Percentiles rank a stretch among this genome's conserved stretches.
Conservation (phyloP, 2,888 invertebrate genomes). For the Prionchulus punctatus region DNA sequence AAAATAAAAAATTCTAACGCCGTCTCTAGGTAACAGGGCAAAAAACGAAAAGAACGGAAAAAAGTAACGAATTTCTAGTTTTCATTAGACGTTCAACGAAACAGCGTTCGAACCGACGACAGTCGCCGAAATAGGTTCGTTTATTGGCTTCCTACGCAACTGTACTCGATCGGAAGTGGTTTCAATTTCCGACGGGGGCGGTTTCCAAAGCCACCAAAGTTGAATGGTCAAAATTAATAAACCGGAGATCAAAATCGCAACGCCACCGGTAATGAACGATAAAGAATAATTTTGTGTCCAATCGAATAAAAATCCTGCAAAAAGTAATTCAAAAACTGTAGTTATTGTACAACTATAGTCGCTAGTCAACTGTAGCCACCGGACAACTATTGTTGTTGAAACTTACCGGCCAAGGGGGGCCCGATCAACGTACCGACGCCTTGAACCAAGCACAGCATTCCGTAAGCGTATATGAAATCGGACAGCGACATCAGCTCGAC, state of each 20-base stretch:
- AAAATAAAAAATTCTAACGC: too few species aligned
- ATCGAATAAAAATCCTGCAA: slow-evolving; percentile 17
- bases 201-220: background rate
- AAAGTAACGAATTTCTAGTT: too few species aligned
- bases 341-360: too few species aligned
- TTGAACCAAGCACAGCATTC: slow-evolving; percentile 65
- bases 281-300: slow-evolving; percentile 13
- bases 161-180: slow-evolving; percentile 1
- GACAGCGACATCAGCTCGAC: slow-evolving; percentile 76
- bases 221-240: slow-evolving; percentile 6
- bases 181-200: background rate
- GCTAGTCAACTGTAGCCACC: too few species aligned
- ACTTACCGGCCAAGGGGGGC: slow-evolving; percentile 64
- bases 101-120: background rate
- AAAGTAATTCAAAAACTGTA: too few species aligned
- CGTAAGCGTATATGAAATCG: slow-evolving; percentile 76
- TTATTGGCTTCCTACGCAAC: background rate
- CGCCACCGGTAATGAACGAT: slow-evolving; percentile 15
- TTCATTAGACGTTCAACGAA: too few species aligned
- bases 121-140: background rate
- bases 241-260: slow-evolving; percentile 13
- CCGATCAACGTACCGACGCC: slow-evolving; percentile 75
- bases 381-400: too few species aligned
- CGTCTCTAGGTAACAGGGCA: too few species aligned
- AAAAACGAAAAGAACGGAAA: too few species aligned